Evolutionary conservation across 1,140 invertebrate species (phyloP).

Genomic region (Chlorops oryzae): DNA sequence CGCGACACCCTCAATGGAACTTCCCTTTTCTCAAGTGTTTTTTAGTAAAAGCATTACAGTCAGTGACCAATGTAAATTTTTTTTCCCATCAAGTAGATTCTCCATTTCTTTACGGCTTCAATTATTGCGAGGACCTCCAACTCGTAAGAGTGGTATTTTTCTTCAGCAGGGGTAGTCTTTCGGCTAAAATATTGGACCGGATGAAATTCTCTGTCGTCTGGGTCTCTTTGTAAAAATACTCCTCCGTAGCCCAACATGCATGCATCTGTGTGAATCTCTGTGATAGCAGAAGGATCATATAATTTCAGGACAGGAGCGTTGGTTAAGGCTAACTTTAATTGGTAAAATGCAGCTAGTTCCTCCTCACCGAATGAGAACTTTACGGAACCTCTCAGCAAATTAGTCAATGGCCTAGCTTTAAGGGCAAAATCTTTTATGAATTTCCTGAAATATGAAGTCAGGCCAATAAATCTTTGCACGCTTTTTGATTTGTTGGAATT

Average conservation of each 20-base stretch:
- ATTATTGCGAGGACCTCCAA: slow-evolving; percentile 20
- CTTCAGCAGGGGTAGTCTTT: slow-evolving; percentile 17
- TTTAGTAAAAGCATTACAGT: slow-evolving; percentile 10
- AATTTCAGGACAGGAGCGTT: slow-evolving; percentile 31
- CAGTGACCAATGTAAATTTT: slow-evolving; percentile 14
- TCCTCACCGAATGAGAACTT: background rate
- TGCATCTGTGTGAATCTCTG: slow-evolving; percentile 43
- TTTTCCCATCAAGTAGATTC: slow-evolving; percentile 8
- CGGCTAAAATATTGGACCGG: slow-evolving; percentile 15
- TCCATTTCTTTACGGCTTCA: slow-evolving; percentile 11
- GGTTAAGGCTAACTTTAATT: slow-evolving; percentile 8
- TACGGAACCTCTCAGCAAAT: slow-evolving; percentile 24
- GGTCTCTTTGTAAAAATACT: slow-evolving; percentile 25
- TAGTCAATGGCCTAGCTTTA: slow-evolving; percentile 27
- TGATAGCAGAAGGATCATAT: slow-evolving; percentile 20
- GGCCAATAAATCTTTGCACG: background rate
- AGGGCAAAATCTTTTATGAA: slow-evolving; percentile 28
- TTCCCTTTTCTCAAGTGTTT: slow-evolving; percentile 6
- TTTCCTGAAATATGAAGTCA: slow-evolving; percentile 12
- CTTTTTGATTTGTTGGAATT: background rate
- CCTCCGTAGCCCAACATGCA: slow-evolving; percentile 28
- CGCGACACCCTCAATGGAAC: slow-evolving; percentile 4
- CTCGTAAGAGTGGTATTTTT: slow-evolving; percentile 25
- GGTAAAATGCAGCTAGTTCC: slow-evolving; percentile 3
- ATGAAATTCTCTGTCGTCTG: background rate